These are phyloP conservation scores for Macroteleia sp. DNA, from an alignment of 2,888 invertebrate species.

Conservation along the genomic window DNA sequence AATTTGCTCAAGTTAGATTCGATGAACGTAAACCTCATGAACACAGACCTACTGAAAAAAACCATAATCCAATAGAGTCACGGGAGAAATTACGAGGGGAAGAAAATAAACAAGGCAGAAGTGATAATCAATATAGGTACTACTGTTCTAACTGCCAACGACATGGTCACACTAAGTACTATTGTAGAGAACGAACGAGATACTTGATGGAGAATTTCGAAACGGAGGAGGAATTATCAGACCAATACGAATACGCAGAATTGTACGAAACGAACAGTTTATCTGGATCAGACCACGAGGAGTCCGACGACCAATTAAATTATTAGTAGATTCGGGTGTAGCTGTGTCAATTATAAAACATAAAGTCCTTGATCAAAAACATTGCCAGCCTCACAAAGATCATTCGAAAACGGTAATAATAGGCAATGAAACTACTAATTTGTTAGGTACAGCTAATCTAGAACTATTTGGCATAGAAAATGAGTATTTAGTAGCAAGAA, in stretches of 20 bases:
- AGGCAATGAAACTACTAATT: neutral
- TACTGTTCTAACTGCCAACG: no score
- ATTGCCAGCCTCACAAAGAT: neutral
- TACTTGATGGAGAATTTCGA: no score
- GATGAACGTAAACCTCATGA: neutral
- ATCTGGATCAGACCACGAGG: slow-evolving; percentile 12
- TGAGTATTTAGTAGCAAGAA: neutral
- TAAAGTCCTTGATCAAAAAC: neutral
- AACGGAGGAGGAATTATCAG: no score
- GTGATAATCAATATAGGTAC: no score
- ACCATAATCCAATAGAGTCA: no score
- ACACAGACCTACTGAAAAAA: neutral
- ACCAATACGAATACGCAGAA: no score
- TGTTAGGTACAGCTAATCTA: neutral
- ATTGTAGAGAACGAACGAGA: no score
- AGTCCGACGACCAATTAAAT: slow-evolving; percentile 4
- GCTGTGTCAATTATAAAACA: slow-evolving; percentile 7
- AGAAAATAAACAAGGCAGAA: no score
- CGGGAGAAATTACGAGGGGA: no score
- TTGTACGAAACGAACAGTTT: neutral
- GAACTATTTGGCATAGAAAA: neutral
- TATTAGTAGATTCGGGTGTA: neutral
- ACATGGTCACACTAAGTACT: no score
- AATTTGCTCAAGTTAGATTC: neutral
- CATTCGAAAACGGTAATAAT: neutral